Percentiles rank a stretch among this genome's conserved stretches.
Conservation (phyloP, 2,113 vertebrate genomes). For the mouse (Mus musculus) region GRCm39 chr4:124503001-124503500, state of each 20-base stretch:
- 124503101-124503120: no score
- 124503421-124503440: not conserved
- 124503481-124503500: no score
- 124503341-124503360: not conserved
- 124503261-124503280: not conserved
- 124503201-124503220: not conserved
- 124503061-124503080: not conserved
- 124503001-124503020: not conserved
- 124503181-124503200: not conserved
- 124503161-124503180: not conserved
- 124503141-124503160: not conserved
- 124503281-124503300: not conserved
- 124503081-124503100: not conserved
- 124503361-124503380: not conserved
- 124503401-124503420: not conserved
- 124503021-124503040: not conserved
- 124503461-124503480: not conserved
- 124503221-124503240: not conserved
- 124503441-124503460: not conserved
- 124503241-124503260: not conserved
- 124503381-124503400: not conserved
- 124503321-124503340: not conserved
- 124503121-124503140: not conserved
- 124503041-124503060: not conserved
- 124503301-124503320: not conserved